Percentiles rank a stretch among this genome's conserved stretches.
These are phyloP conservation scores for Noctua janthina DNA, from an alignment of 2,888 invertebrate genomes.

Conservation along the genomic window DNA sequence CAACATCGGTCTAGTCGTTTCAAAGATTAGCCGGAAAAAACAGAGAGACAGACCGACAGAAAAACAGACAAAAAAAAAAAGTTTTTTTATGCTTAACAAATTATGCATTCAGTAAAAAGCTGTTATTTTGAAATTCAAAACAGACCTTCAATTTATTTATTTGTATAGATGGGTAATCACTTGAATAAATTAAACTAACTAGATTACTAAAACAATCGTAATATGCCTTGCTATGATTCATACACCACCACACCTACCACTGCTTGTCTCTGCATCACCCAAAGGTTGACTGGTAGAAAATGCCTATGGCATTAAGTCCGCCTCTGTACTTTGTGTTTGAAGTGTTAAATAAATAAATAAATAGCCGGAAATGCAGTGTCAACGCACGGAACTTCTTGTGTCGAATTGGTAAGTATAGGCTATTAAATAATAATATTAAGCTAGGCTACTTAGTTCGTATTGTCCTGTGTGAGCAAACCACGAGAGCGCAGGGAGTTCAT, in stretches of 20 bases:
- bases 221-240: no score
- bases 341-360: not conserved
- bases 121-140: not conserved
- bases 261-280: no score
- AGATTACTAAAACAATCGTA: not conserved
- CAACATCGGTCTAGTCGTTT: no score
- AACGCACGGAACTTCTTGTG: not conserved
- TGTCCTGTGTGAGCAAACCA: slow-evolving; percentile 52
- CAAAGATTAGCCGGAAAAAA: not conserved
- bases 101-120: not conserved
- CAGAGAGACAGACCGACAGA: not conserved
- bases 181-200: no score
- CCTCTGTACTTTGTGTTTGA: no score
- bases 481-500: slow-evolving; percentile 74
- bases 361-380: not conserved
- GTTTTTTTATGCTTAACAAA: no score
- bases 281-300: no score
- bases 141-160: not conserved
- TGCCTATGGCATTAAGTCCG: no score
- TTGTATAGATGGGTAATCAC: not conserved
- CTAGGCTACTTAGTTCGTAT: not conserved
- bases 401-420: not conserved
- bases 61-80: no score
- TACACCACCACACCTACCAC: no score
- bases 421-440: no score